Percentiles rank a stretch among this genome's conserved stretches.
Evolutionary conservation across 2,888 invertebrate species (phyloP).

Genomic region (Stenchaetothrips biformis): DNA sequence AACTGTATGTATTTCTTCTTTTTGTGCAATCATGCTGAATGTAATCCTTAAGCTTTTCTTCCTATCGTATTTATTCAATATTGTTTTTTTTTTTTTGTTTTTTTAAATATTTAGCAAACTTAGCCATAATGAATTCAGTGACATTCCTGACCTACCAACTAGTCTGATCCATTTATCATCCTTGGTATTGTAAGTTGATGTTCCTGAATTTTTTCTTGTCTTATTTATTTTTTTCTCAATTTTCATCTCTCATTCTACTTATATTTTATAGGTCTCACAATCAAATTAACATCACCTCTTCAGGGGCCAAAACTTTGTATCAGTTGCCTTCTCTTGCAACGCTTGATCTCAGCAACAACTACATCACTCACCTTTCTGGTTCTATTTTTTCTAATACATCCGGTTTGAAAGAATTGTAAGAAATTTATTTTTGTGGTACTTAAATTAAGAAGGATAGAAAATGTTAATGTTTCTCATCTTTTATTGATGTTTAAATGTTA

Average conservation of each 20-base stretch:
- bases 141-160: conserved; percentile 49
- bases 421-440: conserved; percentile 27
- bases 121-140: conserved; percentile 54
- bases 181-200: conserved; percentile 50
- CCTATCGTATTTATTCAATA: conserved; percentile 50
- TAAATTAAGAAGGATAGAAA: conserved; percentile 29
- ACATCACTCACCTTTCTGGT: conserved; percentile 50
- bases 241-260: conserved; percentile 28
- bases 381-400: conserved; percentile 23
- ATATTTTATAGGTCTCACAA: conserved; percentile 50
- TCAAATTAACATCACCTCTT: conserved; percentile 47
- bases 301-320: conserved; percentile 46
- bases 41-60: conserved; percentile 43
- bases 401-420: conserved; percentile 26
- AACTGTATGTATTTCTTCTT: conserved; percentile 52
- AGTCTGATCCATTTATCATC: conserved; percentile 45
- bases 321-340: conserved; percentile 53
- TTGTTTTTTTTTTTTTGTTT: conserved; percentile 40
- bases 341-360: conserved; percentile 61
- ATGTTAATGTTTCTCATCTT: conserved; percentile 30
- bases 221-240: conserved; percentile 28
- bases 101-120: conserved; percentile 48
- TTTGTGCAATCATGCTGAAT: conserved; percentile 46
- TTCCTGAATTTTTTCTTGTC: conserved; percentile 25
- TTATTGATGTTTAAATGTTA: conserved; percentile 31